Evolutionary conservation across 1,140 invertebrate genomes (phyloP).

Genomic region (Panagrolaimus sp.): DNA sequence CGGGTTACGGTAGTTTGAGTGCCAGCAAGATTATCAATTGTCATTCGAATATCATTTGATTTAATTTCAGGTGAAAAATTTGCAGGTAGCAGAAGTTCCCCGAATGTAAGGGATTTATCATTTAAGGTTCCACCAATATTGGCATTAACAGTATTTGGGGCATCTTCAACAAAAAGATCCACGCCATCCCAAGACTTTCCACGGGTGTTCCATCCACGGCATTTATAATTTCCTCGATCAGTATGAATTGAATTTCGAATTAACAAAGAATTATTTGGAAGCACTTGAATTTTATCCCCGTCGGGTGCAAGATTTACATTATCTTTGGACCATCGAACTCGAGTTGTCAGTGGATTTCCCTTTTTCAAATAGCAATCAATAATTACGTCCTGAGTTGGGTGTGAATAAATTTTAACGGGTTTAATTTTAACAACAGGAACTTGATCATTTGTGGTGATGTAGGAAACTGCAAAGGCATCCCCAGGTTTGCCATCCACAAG

Average conservation of each 20-base stretch:
- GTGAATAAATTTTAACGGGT: slow-evolving; percentile 25
- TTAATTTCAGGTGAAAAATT: slow-evolving; percentile 29
- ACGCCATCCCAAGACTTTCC: slow-evolving; percentile 54
- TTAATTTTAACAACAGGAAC: slow-evolving; percentile 33
- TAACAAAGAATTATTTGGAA: slow-evolving; percentile 60
- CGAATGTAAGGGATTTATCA: neutral
- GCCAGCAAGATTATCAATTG: slow-evolving; percentile 35
- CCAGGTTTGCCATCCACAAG: slow-evolving; percentile 26
- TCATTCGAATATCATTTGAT: slow-evolving; percentile 34
- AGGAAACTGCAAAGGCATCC: neutral
- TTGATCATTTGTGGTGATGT: slow-evolving; percentile 31
- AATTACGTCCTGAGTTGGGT: slow-evolving; percentile 16
- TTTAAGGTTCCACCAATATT: slow-evolving; percentile 31
- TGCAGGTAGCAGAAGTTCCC: slow-evolving; percentile 22
- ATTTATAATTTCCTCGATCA: slow-evolving; percentile 62
- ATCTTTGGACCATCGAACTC: slow-evolving; percentile 47
- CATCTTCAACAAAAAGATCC: slow-evolving; percentile 40
- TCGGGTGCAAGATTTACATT: slow-evolving; percentile 44
- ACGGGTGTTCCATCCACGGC: slow-evolving; percentile 58
- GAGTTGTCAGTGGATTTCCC: slow-evolving; percentile 40
- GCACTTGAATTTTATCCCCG: slow-evolving; percentile 37
- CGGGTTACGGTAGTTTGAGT: slow-evolving; percentile 15
- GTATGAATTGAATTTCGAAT: slow-evolving; percentile 54
- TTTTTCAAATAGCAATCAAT: slow-evolving; percentile 36
- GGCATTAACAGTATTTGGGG: slow-evolving; percentile 13